Conservation (phyloP, 2,888 invertebrate species). For the Cephus pygmeus region DNA sequence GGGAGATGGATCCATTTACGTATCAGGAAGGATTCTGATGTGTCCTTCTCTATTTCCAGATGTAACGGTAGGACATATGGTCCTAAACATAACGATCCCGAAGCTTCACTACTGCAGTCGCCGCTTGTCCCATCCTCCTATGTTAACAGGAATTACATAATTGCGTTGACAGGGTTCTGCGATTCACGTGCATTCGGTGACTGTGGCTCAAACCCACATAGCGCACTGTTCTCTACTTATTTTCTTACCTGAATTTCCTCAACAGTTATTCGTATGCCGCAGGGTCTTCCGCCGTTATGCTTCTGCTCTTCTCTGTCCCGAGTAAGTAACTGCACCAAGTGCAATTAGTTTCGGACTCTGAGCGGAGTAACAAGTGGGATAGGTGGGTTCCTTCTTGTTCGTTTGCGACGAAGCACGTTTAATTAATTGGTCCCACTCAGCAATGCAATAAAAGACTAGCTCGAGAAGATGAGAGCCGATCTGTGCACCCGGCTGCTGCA, state of each 20-base stretch:
- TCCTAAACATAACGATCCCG: no score
- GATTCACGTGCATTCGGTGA: no score
- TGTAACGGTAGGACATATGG: not conserved
- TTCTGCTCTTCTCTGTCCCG: not conserved
- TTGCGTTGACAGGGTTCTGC: no score
- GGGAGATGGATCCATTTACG: conserved; percentile 6
- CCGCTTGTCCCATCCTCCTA: no score
- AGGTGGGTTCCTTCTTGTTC: not conserved
- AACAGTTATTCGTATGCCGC: not conserved
- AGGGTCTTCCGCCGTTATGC: not conserved
- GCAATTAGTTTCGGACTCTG: conserved; percentile 8
- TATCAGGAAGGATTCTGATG: conserved; percentile 10
- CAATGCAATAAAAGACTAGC: not conserved
- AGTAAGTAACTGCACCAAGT: conserved; percentile 5
- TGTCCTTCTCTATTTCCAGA: conserved; percentile 16
- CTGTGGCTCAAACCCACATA: not conserved
- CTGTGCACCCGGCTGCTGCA: no score
- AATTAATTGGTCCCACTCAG: not conserved
- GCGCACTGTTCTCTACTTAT: not conserved
- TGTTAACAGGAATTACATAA: no score
- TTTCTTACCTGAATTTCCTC: not conserved
- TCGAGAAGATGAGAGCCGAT: not conserved
- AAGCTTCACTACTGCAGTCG: not conserved
- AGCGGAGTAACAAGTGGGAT: not conserved
- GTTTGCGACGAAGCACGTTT: not conserved